Percentiles rank a stretch among this genome's conserved stretches.
Conservation (phyloP, 2,797 vertebrate genomes). For the Acrossocheilus wenchowensis region DNA sequence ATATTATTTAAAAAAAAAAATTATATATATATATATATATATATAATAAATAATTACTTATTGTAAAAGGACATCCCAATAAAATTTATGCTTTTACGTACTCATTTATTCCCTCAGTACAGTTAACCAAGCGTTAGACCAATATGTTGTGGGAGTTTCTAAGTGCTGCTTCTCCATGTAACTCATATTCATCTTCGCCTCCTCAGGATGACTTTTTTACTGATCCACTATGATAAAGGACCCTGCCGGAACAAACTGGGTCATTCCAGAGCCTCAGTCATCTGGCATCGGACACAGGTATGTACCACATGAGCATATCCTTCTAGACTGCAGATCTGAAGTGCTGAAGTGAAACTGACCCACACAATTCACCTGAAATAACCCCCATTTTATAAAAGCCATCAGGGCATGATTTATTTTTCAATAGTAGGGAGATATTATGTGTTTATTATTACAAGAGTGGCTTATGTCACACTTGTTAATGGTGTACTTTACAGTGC, state of each 20-base stretch:
- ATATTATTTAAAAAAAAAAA: not conserved
- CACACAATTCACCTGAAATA: slow-evolving; percentile 2
- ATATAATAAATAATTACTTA: no score
- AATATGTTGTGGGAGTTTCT: not conserved
- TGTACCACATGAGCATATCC: not conserved
- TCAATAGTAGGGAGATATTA: not conserved
- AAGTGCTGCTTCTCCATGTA: not conserved
- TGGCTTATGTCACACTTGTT: not conserved
- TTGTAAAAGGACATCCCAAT: no score
- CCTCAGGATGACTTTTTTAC: slow-evolving; percentile 86
- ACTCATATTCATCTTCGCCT: not conserved
- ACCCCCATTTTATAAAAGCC: not conserved
- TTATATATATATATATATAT: no score
- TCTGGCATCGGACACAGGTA: slow-evolving; percentile 91
- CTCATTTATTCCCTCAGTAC: not conserved
- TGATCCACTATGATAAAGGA: slow-evolving; percentile 89
- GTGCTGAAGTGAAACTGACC: not conserved
- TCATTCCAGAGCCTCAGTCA: slow-evolving; percentile 87
- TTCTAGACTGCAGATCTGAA: not conserved
- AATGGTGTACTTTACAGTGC: not conserved
- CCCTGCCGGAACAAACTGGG: slow-evolving; percentile 87
- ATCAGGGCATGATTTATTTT: not conserved
- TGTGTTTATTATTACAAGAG: not conserved
- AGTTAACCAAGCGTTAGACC: not conserved
- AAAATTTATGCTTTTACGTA: no score